Evolutionary conservation across 2,888 invertebrate genomes (phyloP), one percentile per base, ranked within the genome.

Genomic region (Rugalucina vietnamica): DNA sequence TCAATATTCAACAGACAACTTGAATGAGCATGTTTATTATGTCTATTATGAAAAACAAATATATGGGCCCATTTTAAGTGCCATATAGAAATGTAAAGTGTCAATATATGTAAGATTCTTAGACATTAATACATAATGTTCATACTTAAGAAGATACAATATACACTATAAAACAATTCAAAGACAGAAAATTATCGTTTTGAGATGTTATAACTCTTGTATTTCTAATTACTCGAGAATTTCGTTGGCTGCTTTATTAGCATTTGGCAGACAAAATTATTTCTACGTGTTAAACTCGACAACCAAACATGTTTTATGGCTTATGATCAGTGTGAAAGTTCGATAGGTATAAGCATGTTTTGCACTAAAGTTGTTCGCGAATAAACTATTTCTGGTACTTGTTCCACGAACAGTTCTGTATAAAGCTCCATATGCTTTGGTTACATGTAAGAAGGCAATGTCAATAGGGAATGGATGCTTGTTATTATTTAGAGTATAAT

Each of bases 241-340:
- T 65, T 34, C 29, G 21, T 34, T n/a, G 65, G 32, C 29, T 65
- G 18, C 34, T 65, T 24, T 65, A 32, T 29, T 65, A 29, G 65
- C 65, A 34, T 65, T 65, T 65, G 65, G 65, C 65, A 65, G 29
- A 65, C 65, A 65, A 12, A 21, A 65, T 18, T 34, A 29, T 65
- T 34, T 34, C 24, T 65, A 34, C 32, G 65, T 65, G 34, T 29
- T 65, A 60, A 29, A 29, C 24, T 60, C 27, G 29, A 60, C 60
- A 60, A 60, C 27, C 24, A 60, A 60, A 60, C 60, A 60, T 27
- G 60, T 60, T 60, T 60, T 60, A 60, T 60, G 24, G 60, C 60
- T 60, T 5, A 29, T 29, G 5, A 60, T 24, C 18, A 29, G 60
- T 60, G 60, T 29, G 24, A 29, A 29, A 60, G 60, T 27, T 60